Base-by-base conservation (phyloP, 1,140 invertebrate genomes). In the Drosophila aff. region DNA sequence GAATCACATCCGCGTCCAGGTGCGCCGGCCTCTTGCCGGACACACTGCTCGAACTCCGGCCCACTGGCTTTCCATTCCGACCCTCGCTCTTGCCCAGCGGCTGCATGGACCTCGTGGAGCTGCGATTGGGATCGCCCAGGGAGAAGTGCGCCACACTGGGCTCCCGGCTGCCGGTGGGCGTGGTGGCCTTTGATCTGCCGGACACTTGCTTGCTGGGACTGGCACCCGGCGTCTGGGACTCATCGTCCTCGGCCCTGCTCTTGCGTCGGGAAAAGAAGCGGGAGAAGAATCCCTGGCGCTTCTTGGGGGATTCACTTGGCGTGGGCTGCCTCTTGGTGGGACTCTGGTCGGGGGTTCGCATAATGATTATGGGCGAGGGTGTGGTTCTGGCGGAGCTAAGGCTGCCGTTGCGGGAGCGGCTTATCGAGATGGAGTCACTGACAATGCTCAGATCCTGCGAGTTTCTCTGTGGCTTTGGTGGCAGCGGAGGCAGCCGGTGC, bases 281-380 rank as follows among this genome's bases (percentile, higher is more conserved):
- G 2, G 95, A 95, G 72, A 96, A 95, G 23, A 96, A 92, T 18
- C 94, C 94, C 21, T 94, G 94, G 58, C 95, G 96, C 53, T 94
- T 93, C 73, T 95, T 95, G 1, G 94, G 93, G 18, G 44, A 95
- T 75, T 64, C 79, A 18, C 47, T 75, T 3, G 83, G 53, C 21
- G 79, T 41, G 15, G 94, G 92, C 79, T 94, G 76, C 69, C 91
- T 85, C 86, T 94, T 92, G 78, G 91, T 89, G 81, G 93, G 81
- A 38, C 92, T 82, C 36, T 94, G 80, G 40, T 94, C 93, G 3
- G 89, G 91, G 9, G 92, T 92, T 31, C 91, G 85, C 84, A 93
- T 93, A 23, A 93, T 93, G 10, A 93, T 83, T 6, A 93, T 90
- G 47, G 93, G 93, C 8, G 93, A 93, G 57, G 92, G 93, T 5